Base-by-base conservation (phyloP, 2,888 invertebrate species). In the Dynastes maya region DNA sequence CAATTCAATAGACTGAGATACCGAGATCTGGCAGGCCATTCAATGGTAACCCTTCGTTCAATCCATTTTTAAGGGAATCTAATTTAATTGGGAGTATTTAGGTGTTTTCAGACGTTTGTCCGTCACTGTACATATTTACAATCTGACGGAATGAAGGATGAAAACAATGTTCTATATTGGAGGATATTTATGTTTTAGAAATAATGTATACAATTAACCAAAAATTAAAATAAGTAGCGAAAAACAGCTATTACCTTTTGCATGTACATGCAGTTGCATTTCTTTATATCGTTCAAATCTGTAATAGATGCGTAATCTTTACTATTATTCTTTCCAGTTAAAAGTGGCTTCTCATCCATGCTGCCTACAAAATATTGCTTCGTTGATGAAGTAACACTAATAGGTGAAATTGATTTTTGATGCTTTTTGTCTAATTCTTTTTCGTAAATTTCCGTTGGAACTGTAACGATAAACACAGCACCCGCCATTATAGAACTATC, bases 381-480 rank as follows among this genome's bases (percentile, higher is more conserved):
- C 4, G 3, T 53, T 11, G 13, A 27, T 2, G 27, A 58, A 70
- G 16, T 70, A 11, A 16, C 13, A 3, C 51, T 58, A 2, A 29
- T 49, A 32, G n/a, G 16, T 8, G 63, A 71, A 37, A 51, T 72
- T 32, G 61, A 51, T 27, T 79, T 68, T 51, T 70, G n/a, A 55
- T 37, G 32, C 53, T 55, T 70, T 40, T 45, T 40, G 5, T 32
- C 40, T n/a, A 80, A 27, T 53, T 67, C 53, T 22, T 76, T 79
- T 40, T 92, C 92, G 82, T 91, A 87, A 76, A 88, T 89, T 78
- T 89, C 90, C 32, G 90, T 90, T 4, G 92, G 92, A 27, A 92
- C 89, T 81, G 90, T 91, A 13, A 92, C 89, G 49, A 92, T 89
- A 81, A 92, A 91, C 58, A 92, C 85, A n/a, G 91, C 91, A 49